Base-by-base conservation (phyloP, 1,140 invertebrate species). In the Magallana ariakensis region DNA sequence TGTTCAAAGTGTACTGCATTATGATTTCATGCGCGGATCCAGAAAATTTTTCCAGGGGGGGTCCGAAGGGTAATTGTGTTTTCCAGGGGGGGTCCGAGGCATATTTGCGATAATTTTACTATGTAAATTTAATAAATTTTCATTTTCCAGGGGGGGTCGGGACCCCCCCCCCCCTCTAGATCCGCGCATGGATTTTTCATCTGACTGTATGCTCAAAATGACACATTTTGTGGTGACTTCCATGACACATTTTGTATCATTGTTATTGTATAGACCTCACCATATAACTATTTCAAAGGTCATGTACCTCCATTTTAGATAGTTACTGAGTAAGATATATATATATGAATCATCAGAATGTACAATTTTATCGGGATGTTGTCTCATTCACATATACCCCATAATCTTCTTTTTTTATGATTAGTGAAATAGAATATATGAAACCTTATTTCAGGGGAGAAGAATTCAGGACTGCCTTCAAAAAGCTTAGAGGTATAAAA, bases 401-500 rank as follows among this genome's bases (percentile, higher is more conserved):
- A 15, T 33, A 26, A 80, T 80, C 11, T 80, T 80, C 9, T 10
- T 80, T 80, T 15, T 33, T n/a, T 2, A 53, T 46, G 6, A 46
- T 80, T 33, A 26, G 60, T 19, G 19, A 62, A 62, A 16, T 62
- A 16, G 60, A 62, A 3, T 19, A 62, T 62, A 16, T 62, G 0
- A 46, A 80, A 53, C n/a, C 11, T 54, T 33, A 54, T 80, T 80
- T 33, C 75, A 80, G 53, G 60, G 60, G 62, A 46, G 33, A 46
- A 55, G 54, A 81, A 13, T 33, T 54, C 9, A 33, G 54, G 16
- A 81, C 54, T 19, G 84, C 84, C 26, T 70, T 85, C 46, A 53
- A 66, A 54, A 75, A 85, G 19, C 53, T 85, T n/a, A 55, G 83
- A 54, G 58, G 22, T 70, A 5, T 85, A 15, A 85, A 85, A 54